phyloP scores from a whole-genome alignment of 2,888 invertebrate species.

The Hymenopus coronatus region DNA sequence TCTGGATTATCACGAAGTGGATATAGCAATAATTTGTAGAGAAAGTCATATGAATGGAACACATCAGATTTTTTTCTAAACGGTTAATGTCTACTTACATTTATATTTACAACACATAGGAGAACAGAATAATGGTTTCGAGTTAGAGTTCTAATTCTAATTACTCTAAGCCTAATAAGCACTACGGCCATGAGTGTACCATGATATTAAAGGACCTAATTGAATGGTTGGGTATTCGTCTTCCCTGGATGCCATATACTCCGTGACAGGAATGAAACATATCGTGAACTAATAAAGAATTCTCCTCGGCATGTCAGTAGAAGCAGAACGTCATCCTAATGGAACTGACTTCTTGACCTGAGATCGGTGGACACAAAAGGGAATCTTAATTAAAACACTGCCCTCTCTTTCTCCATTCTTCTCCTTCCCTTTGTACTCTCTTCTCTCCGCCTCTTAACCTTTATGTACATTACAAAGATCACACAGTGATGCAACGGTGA shows the following conservation, averaged over 20 bases:
- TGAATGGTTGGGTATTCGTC: no score
- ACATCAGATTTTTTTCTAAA: no score
- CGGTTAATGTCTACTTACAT: no score
- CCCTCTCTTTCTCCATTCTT: not conserved
- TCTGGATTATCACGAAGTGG: no score
- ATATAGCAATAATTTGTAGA: no score
- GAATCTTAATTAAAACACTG: conserved; percentile 28
- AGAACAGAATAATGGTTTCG: no score
- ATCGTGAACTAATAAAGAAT: not conserved
- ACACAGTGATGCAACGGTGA: not conserved
- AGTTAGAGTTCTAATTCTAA: no score
- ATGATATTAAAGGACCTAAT: no score
- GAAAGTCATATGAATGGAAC: no score
- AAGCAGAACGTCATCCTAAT: conserved; percentile 10
- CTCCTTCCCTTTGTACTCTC: not conserved
- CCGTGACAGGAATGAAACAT: not conserved
- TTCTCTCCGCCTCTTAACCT: not conserved
- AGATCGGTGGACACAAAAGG: conserved; percentile 24
- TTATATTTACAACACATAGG: no score
- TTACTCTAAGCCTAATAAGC: no score
- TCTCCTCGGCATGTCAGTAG: not conserved
- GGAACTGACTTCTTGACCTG: conserved; percentile 26
- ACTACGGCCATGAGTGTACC: no score
- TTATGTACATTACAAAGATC: not conserved
- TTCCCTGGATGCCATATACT: not conserved